Percentiles rank a stretch among this genome's conserved stretches.
Evolutionary conservation across 1,140 invertebrate species (phyloP).

Genomic region (Papilio glaucus): DNA sequence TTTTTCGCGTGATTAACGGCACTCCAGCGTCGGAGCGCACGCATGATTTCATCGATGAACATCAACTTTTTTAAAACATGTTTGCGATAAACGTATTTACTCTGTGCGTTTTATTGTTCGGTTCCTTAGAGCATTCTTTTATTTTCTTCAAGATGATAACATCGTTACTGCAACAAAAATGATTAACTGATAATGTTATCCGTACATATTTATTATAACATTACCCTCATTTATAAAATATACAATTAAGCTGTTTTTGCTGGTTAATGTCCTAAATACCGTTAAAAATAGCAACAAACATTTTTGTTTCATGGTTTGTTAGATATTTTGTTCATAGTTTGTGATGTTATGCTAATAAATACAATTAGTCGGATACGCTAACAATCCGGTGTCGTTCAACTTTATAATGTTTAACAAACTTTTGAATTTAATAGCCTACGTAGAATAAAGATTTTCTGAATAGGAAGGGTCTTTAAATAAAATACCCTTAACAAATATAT

Average conservation of each 20-base stretch:
- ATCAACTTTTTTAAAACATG: slow-evolving; percentile 45
- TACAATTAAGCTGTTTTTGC: neutral
- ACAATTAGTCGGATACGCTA: slow-evolving; percentile 66
- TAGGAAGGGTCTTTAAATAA: neutral
- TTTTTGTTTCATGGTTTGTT: slow-evolving; percentile 67
- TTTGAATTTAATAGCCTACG: neutral
- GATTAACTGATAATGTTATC: neutral
- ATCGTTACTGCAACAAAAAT: neutral
- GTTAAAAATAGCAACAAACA: slow-evolving; percentile 46
- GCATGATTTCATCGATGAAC: slow-evolving; percentile 60
- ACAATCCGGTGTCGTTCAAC: slow-evolving; percentile 68
- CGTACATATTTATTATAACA: neutral
- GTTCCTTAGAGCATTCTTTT: neutral
- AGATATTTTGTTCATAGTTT: slow-evolving; percentile 45
- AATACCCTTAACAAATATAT: neutral
- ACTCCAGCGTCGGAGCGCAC: slow-evolving; percentile 54
- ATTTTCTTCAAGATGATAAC: slow-evolving; percentile 1
- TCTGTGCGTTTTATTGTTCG: slow-evolving; percentile 41
- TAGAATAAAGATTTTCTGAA: neutral
- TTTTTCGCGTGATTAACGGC: slow-evolving; percentile 50
- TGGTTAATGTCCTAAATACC: neutral
- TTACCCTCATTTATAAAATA: neutral
- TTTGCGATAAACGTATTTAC: slow-evolving; percentile 44
- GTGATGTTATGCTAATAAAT: slow-evolving; percentile 78
- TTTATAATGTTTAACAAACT: slow-evolving; percentile 48